Evolutionary conservation across 2,113 vertebrate species (phyloP), one percentile per base, ranked within the genome.

Genomic region (Probosciger aterrimus): DNA sequence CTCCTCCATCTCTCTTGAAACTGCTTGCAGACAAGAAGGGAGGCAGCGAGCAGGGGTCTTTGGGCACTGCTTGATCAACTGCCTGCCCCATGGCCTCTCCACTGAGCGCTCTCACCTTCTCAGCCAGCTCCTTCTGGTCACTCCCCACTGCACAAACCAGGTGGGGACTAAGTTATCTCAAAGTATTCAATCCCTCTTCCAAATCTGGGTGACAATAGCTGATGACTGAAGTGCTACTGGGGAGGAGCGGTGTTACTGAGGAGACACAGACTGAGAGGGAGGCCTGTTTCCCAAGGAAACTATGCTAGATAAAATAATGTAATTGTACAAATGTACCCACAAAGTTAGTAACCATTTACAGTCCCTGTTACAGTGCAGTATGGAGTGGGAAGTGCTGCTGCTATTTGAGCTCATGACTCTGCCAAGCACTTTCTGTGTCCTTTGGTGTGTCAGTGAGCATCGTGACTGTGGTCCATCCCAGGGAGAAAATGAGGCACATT

Each of bases 331-430:
- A 41, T 0, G 0, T 41, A 7, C 23, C 41, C 33, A 19, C 25
- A 6, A 20, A 47, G 31, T 30, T 80, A 39, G 68, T 25, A 18
- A 22, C 50, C 57, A 2, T 6, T 68, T 81, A 80, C 23, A 50
- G 30, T 62, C 30, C 52, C 15, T 30, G 28, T 9, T 25, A 5
- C 44, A 69, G 52, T 0, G 0, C 0, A 0, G 18, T 7, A 44
- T 22, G 75, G 35, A 35, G 47, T 6, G 33, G 33, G 6, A 71
- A n/a, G 69, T 49, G 55, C 46, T 59, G 44, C 41, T 74, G 20
- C 19, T 53, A 1, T 14, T 18, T 13, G 75, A 80, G 76, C n/a
- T 23, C 11, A 8, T 82, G 53, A 7, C 47, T 23, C 47, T 57
- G 53, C 13, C 1, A 2, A 60, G 68, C 37, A 1, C 25, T 46